Evolutionary conservation across 2,797 vertebrate genomes (phyloP).

Genomic region (Kryptopterus vitreolus): DNA sequence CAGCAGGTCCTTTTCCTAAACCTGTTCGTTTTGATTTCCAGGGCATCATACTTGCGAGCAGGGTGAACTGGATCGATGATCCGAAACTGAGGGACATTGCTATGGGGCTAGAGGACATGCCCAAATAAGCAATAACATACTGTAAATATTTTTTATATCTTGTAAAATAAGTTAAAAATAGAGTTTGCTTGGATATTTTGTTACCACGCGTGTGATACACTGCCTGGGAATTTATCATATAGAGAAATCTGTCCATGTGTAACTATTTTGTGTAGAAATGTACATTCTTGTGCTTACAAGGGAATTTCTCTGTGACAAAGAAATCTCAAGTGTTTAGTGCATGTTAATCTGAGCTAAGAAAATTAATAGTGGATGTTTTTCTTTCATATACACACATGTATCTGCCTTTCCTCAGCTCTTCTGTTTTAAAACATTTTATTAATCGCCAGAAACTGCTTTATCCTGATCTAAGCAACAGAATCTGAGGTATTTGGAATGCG

Average conservation of each 20-base stretch:
- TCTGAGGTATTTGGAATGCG: neutral
- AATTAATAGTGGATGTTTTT: too few relatives aligned
- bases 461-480: neutral
- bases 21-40: constrained; percentile 44
- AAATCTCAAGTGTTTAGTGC: neutral
- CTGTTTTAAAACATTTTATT: neutral
- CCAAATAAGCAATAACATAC: constrained; percentile 32
- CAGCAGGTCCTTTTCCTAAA: neutral
- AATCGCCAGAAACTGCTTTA: neutral
- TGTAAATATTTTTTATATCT: neutral
- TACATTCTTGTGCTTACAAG: neutral
- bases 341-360: neutral
- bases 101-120: constrained; percentile 72
- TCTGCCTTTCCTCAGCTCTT: neutral
- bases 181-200: neutral
- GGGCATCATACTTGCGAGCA: constrained; percentile 75
- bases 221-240: neutral
- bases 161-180: neutral
- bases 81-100: constrained; percentile 70
- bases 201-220: neutral
- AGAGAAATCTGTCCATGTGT: neutral
- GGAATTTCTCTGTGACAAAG: neutral
- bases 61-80: constrained; percentile 77
- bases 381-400: too few relatives aligned
- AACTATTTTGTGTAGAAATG: neutral